Evolutionary conservation across 2,113 vertebrate species (phyloP).

Genomic region (Microtus montanus): DNA sequence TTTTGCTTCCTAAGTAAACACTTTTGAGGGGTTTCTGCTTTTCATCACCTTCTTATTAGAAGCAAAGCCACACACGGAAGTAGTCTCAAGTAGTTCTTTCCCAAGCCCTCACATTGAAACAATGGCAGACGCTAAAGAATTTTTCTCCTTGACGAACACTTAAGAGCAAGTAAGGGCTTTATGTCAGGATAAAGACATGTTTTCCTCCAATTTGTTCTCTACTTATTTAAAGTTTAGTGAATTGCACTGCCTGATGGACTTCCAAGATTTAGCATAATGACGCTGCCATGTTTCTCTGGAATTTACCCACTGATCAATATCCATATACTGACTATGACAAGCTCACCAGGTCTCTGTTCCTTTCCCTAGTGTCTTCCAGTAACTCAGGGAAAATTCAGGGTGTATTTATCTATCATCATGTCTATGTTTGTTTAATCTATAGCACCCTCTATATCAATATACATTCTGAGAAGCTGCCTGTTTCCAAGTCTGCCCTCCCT

Average conservation of each 20-base stretch:
- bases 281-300: not conserved
- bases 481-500: not conserved
- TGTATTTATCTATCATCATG: not conserved
- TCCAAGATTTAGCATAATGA: not conserved
- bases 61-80: constrained; percentile 47
- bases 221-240: not conserved
- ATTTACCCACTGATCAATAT: accelerated
- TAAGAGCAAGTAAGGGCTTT: not conserved
- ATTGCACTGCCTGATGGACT: not conserved
- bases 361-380: not conserved
- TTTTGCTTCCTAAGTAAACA: constrained; percentile 58
- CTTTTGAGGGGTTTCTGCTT: not conserved
- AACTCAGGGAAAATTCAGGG: not conserved
- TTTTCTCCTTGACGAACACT: not conserved
- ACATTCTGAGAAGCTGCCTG: not conserved
- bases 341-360: not conserved
- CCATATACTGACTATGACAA: not conserved
- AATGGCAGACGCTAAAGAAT: not conserved
- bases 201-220: not conserved
- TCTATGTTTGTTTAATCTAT: not conserved
- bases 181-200: not conserved
- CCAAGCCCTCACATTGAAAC: not conserved
- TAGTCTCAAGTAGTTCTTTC: constrained; percentile 44
- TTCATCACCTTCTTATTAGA: constrained; percentile 21
- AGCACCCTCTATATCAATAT: not conserved